phyloP scores from a whole-genome alignment of 2,113 vertebrate species.

The Daubentonia madagascariensis region DNA sequence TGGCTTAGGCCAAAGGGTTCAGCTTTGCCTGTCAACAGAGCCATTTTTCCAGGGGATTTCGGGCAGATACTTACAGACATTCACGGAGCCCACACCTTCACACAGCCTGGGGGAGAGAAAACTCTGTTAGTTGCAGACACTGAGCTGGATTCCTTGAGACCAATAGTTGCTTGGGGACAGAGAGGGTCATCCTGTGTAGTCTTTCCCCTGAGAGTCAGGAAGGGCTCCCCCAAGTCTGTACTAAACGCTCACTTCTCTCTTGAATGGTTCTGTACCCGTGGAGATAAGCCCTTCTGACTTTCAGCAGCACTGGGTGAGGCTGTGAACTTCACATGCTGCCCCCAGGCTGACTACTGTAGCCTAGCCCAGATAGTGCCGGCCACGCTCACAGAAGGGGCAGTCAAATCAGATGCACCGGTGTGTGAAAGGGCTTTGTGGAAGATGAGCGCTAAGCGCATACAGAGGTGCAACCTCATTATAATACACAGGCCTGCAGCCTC shows the following conservation, averaged over 20 bases:
- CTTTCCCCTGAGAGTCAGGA: not conserved
- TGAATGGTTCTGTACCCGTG: not conserved
- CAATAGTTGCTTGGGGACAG: not conserved
- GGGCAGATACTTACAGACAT: conserved; percentile 73
- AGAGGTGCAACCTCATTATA: fast-evolving
- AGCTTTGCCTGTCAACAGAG: not conserved
- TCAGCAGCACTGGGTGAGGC: not conserved
- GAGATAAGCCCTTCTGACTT: not conserved
- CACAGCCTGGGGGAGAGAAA: conserved; percentile 63
- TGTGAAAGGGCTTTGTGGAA: not conserved
- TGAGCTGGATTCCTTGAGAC: not conserved
- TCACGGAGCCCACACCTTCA: conserved; percentile 72
- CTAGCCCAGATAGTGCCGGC: fast-evolving
- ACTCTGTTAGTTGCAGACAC: not conserved
- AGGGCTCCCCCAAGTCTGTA: not conserved
- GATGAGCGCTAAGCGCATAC: fast-evolving
- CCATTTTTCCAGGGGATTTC: not conserved
- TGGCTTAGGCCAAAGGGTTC: not conserved
- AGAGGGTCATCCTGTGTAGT: not conserved
- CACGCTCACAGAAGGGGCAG: not conserved
- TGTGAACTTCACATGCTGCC: not conserved
- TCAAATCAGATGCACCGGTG: too few relatives aligned
- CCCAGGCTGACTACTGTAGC: not conserved
- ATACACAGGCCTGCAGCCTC: not conserved
- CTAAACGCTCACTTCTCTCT: not conserved